Conservation (phyloP, 92 coral and sea anemone genomes). For the Chrysogorgia sp. region DNA sequence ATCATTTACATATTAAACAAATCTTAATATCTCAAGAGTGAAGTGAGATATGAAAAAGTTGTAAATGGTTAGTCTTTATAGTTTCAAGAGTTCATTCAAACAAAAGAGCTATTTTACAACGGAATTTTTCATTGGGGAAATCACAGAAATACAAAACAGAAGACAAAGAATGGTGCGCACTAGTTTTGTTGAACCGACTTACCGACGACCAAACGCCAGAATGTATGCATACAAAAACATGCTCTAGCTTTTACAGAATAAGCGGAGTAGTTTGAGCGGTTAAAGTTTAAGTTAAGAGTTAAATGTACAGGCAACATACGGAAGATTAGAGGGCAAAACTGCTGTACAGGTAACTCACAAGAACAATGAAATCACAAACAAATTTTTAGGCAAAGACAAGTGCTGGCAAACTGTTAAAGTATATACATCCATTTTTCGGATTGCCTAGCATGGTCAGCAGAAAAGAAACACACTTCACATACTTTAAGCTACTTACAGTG, state of each 20-base stretch:
- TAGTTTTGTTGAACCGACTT: constrained; percentile 12
- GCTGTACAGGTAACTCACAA: not conserved
- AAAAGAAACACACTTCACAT: no score
- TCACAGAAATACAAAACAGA: not conserved
- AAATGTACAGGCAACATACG: not conserved
- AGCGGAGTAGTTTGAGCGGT: not conserved
- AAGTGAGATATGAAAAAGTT: no score
- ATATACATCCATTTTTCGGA: no score
- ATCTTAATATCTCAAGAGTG: no score
- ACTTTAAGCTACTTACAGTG: constrained; percentile 72
- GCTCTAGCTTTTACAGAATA: not conserved
- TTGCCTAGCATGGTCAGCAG: no score
- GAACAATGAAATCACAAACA: not conserved
- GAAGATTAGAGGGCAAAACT: not conserved
- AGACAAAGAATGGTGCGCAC: not conserved
- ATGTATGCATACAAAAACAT: constrained; percentile 1
- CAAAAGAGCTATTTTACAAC: not conserved
- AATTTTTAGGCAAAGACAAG: not conserved
- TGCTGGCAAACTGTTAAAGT: no score
- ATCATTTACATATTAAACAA: no score
- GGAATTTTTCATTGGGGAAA: not conserved
- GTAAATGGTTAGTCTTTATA: no score
- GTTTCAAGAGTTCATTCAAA: no score
- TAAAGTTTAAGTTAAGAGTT: not conserved
- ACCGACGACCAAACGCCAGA: constrained; percentile 24